These are phyloP conservation scores for Morbakka virulenta DNA, from an alignment of 30 jellyfish, hydroid and myxozoan species.

Conservation along the genomic window DNA sequence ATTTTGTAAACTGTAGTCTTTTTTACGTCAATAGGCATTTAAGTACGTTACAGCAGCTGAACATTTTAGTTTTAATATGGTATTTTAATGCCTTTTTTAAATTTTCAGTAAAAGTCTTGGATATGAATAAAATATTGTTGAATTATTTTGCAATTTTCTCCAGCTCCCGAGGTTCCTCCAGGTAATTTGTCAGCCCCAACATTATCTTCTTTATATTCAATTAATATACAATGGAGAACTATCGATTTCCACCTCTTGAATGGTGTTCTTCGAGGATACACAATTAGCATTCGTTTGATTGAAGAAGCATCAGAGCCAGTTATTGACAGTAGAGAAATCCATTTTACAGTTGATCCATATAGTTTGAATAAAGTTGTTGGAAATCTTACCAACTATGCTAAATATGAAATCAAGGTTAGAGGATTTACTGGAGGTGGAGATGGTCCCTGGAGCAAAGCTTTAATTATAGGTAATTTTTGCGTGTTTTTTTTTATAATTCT, in stretches of 20 bases:
- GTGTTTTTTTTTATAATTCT: neutral
- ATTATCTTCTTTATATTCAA: too few species aligned
- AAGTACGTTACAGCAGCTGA: too few species aligned
- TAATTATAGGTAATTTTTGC: neutral
- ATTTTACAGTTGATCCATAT: neutral
- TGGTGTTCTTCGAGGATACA: neutral
- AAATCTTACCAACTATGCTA: neutral
- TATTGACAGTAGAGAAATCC: neutral
- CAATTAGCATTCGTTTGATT: neutral
- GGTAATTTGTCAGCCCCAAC: too few species aligned
- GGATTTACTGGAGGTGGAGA: neutral
- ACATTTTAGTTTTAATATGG: too few species aligned
- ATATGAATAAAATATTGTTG: too few species aligned
- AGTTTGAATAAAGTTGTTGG: neutral
- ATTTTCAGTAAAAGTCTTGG: too few species aligned
- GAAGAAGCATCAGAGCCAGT: neutral
- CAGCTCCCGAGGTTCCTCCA: too few species aligned
- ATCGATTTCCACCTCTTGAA: neutral
- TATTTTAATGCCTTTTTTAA: too few species aligned
- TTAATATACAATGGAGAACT: neutral
- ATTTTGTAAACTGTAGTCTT: too few species aligned
- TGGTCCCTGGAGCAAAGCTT: neutral
- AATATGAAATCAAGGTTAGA: neutral
- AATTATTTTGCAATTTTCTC: too few species aligned
- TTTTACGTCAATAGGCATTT: too few species aligned